Base-by-base conservation (phyloP, 2,797 vertebrate genomes). In the Anolis apletophallus region DNA sequence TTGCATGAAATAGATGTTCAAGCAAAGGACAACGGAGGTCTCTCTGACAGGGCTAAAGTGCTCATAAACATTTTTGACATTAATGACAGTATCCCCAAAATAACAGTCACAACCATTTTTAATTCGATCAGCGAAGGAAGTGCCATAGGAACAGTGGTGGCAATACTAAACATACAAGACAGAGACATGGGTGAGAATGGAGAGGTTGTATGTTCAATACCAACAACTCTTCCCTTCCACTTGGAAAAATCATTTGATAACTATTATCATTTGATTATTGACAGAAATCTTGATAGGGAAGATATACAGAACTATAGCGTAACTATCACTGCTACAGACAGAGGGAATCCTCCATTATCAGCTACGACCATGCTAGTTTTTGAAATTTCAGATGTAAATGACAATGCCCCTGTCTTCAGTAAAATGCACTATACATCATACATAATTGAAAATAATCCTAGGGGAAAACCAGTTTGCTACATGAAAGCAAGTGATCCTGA, bases 11-110 rank as follows among this genome's bases (percentile, higher is more conserved):
- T 97, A 3, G 90, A 96, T 50, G 91, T 97, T 1, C 93, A 96
- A 79, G 97, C 96, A 6, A 91, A 81, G 2, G 97, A 97, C 50
- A 89, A 93, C 0, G 97, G 95, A 5, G 94, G 92, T 0, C 89
- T 97, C 10, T 92, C 88, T 11, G 94, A 96, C 17, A 95, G 94
- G 81, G 92, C 96, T 73, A 97, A 95, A 88, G 89, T 95, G 2
- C 87, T 95, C 0, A 64, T 96, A 61, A 86, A 92, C 14, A 93
- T 97, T 40, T 91, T 91, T 12, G 97, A 97, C 46, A 93, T 96
- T 90, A 97, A 97, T 91, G 97, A 97, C 61, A 97, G 97, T 68
- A 92, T 50, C 1, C 97, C 97, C 72, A 95, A 96, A 87, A 92
- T 97, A 3, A 96, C 95, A 0, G 91, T 95, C 94, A 7, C 85